phyloP scores from a whole-genome alignment of 1,140 invertebrate genomes.

The Danaus plexippus region DNA sequence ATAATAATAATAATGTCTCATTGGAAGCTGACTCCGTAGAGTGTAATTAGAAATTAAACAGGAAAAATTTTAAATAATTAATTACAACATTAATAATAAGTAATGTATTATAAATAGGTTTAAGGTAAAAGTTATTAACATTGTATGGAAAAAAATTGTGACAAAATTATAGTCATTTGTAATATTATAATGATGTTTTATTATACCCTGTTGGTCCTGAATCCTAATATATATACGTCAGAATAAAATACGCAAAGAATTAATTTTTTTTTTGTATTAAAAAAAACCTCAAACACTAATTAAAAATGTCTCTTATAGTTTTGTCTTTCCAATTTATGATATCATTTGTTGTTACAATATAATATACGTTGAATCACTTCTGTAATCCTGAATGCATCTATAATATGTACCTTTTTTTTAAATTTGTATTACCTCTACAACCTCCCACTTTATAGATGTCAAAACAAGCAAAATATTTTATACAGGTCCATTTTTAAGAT shows the following conservation, averaged over 20 bases:
- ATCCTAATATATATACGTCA: neutral
- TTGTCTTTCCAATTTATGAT: no score
- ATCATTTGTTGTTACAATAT: no score
- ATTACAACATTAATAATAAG: slow-evolving; percentile 65
- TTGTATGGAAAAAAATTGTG: slow-evolving; percentile 70
- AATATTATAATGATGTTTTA: slow-evolving; percentile 67
- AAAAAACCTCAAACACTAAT: no score
- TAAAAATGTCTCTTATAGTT: no score
- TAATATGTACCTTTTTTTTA: no score
- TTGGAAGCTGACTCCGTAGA: slow-evolving; percentile 56
- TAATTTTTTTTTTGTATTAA: neutral
- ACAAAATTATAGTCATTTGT: slow-evolving; percentile 72
- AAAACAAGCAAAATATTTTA: no score
- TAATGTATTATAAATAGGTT: slow-evolving; percentile 70
- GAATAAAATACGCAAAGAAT: neutral
- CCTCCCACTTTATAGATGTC: no score
- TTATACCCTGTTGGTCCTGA: slow-evolving; percentile 23
- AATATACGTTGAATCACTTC: no score
- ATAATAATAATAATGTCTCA: slow-evolving; percentile 46
- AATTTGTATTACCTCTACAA: no score
- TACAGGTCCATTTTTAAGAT: no score
- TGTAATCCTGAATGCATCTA: no score
- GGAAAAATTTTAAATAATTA: slow-evolving; percentile 66
- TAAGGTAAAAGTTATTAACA: slow-evolving; percentile 72
- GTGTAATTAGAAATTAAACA: slow-evolving; percentile 65